Percentiles rank a stretch among this genome's conserved stretches.
Conservation (phyloP, 2,888 invertebrate species). For the Drosophila cracens region DNA sequence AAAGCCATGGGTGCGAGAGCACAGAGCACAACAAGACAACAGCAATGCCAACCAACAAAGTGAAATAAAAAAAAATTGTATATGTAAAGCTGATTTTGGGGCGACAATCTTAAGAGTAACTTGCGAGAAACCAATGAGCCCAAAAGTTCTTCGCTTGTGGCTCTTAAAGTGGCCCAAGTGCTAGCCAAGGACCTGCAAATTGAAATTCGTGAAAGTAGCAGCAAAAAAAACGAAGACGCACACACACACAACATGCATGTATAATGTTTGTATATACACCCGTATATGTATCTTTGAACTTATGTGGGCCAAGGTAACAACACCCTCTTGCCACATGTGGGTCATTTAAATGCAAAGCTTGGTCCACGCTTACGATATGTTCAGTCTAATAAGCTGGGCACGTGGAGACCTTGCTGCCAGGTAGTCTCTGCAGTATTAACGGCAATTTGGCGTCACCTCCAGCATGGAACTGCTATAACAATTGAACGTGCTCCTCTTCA, state of each 20-base stretch:
- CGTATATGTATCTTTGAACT: constrained; percentile 3
- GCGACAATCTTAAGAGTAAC: constrained; percentile 21
- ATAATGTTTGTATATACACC: neutral
- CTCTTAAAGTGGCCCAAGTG: constrained; percentile 58
- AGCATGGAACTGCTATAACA: constrained; percentile 27
- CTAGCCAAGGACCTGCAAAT: constrained; percentile 50
- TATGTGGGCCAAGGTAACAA: constrained; percentile 62
- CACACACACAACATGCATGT: constrained; percentile 10
- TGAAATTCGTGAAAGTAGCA: constrained; percentile 42
- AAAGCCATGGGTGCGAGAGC: constrained; percentile 7
- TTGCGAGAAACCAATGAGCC: constrained; percentile 60
- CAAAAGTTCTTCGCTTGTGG: constrained; percentile 37
- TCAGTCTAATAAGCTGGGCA: constrained; percentile 68
- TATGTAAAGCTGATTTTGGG: constrained; percentile 38
- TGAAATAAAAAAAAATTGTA: constrained; percentile 1
- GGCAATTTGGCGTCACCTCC: constrained; percentile 43
- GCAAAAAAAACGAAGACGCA: neutral
- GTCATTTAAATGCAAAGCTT: constrained; percentile 78
- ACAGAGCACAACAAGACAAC: constrained; percentile 47
- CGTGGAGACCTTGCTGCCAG: constrained; percentile 52
- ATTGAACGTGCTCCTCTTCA: neutral
- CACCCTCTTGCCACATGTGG: constrained; percentile 49
- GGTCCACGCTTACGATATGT: constrained; percentile 64
- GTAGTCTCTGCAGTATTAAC: constrained; percentile 49
- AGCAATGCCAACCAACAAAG: neutral